Evolutionary conservation across 2,797 vertebrate genomes (phyloP).

Genomic region (Setipinna tenuifilis): DNA sequence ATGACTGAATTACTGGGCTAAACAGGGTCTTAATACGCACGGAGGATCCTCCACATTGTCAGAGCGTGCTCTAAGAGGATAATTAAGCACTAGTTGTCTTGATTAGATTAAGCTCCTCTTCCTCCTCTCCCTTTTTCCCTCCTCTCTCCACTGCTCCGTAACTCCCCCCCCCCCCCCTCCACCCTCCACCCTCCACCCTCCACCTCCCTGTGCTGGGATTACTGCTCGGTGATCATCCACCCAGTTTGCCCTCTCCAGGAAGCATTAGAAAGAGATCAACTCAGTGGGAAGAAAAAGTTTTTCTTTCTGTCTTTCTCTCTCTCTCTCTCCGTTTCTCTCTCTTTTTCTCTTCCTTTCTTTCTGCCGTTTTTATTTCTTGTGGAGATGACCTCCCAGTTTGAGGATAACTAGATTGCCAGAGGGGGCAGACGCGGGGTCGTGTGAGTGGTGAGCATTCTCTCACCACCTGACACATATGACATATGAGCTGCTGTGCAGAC

Average conservation of each 20-base stretch:
- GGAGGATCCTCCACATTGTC: constrained; percentile 71
- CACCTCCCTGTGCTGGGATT: constrained; percentile 62
- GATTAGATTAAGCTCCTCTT: constrained; percentile 76
- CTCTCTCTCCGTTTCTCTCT: neutral
- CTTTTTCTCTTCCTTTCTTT: neutral
- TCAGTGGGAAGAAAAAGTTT: constrained; percentile 71
- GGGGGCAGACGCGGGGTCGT: constrained; percentile 21
- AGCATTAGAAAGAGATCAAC: constrained; percentile 72
- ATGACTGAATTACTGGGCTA: constrained; percentile 59
- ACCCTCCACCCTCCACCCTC: neutral
- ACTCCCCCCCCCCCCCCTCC: no score
- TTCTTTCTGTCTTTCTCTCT: constrained; percentile 9
- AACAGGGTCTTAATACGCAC: constrained; percentile 66
- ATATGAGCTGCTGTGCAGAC: constrained; percentile 64
- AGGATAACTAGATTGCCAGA: constrained; percentile 28
- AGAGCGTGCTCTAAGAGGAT: constrained; percentile 70
- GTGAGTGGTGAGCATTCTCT: constrained; percentile 65
- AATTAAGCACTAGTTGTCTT: constrained; percentile 74
- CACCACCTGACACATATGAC: constrained; percentile 69
- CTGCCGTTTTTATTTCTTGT: neutral
- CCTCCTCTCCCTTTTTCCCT: constrained; percentile 51
- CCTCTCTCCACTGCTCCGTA: neutral
- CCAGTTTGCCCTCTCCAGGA: constrained; percentile 58
- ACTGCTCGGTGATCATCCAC: constrained; percentile 61
- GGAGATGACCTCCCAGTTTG: constrained; percentile 11